Conservation (phyloP, 2,113 vertebrate genomes). For the Phalacrocorax aristotelis region DNA sequence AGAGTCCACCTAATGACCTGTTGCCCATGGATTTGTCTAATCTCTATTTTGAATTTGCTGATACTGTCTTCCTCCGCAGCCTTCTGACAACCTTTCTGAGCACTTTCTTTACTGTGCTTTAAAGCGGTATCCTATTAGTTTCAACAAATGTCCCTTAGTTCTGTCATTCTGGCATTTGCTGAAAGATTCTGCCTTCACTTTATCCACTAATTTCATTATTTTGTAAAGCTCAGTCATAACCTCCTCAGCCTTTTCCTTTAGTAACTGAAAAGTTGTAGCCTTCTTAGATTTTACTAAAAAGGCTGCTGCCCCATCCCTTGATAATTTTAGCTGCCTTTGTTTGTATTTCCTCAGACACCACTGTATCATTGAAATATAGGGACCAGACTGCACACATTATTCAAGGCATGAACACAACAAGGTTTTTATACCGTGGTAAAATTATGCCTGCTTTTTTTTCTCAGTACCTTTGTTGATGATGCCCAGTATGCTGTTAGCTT, state of each 20-base stretch:
- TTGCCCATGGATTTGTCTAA: not conserved
- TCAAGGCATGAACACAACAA: accelerated
- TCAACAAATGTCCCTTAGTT: not conserved
- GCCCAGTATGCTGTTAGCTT: not conserved
- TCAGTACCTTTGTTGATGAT: not conserved
- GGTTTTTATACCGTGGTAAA: not conserved
- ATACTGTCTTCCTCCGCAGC: not conserved
- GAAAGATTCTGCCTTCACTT: not conserved
- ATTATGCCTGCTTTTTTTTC: not conserved
- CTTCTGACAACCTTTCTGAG: not conserved
- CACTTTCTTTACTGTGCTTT: not conserved
- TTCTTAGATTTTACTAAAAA: not conserved
- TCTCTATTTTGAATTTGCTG: not conserved
- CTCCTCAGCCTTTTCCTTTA: not conserved
- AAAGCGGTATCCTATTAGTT: not conserved
- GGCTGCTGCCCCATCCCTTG: not conserved
- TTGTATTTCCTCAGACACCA: not conserved
- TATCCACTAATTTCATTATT: not conserved
- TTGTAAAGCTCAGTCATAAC: not conserved
- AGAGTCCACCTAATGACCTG: not conserved
- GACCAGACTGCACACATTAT: not conserved
- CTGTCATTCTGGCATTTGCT: not conserved
- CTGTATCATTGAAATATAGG: not conserved
- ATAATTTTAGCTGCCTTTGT: not conserved
- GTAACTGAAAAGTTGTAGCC: not conserved